phyloP scores from a whole-genome alignment of 2,113 vertebrate genomes.

The Lagopus leucura region DNA sequence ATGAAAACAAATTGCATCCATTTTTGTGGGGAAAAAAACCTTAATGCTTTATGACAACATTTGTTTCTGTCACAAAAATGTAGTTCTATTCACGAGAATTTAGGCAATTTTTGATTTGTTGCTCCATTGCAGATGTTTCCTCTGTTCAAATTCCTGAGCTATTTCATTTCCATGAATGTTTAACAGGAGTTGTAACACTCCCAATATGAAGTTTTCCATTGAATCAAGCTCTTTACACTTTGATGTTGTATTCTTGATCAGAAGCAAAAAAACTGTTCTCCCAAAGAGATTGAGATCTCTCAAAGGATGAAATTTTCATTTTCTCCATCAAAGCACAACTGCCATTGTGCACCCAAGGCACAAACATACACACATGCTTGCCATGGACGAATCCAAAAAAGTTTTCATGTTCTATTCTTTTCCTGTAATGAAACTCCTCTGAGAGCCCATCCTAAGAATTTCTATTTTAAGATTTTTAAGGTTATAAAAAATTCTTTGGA shows the following conservation, averaged over 20 bases:
- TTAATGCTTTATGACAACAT: not conserved
- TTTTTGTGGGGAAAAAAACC: not conserved
- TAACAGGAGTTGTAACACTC: not conserved
- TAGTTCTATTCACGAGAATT: not conserved
- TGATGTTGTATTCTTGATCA: not conserved
- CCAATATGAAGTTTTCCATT: not conserved
- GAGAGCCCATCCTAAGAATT: not conserved
- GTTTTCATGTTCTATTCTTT: not conserved
- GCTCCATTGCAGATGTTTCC: not conserved
- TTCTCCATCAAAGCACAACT: not conserved
- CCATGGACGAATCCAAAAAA: not conserved
- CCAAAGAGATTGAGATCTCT: not conserved
- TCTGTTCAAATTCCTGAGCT: not conserved
- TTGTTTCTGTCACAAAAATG: not conserved
- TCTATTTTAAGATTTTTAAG: not conserved
- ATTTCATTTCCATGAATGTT: not conserved
- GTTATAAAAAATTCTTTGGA: rapidly evolving
- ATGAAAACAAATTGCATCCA: not conserved
- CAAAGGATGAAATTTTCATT: not conserved
- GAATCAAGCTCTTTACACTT: not conserved
- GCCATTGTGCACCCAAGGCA: not conserved
- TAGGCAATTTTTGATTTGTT: not conserved
- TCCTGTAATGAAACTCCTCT: not conserved
- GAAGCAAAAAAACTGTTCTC: not conserved
- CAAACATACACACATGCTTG: rapidly evolving